phyloP scores from a whole-genome alignment of 1,140 invertebrate genomes.

The Drosophila navojoa region DNA sequence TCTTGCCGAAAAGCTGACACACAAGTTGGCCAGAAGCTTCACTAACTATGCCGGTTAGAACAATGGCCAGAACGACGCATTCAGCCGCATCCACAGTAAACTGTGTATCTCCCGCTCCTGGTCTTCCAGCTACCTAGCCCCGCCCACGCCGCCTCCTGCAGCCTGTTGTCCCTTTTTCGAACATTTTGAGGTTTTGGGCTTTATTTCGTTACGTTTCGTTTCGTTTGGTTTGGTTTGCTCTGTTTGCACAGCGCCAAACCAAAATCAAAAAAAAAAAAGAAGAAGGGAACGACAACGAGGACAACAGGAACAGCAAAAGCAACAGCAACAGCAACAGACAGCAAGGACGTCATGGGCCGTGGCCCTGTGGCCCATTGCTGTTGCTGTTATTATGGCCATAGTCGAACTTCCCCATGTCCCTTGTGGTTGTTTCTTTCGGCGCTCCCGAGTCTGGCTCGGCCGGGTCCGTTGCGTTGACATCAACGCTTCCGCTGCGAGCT shows the following conservation, averaged over 20 bases:
- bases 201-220: conserved; percentile 79
- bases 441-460: conserved; percentile 2
- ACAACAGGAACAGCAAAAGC: conserved; percentile 31
- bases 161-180: conserved; percentile 69
- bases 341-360: conserved; percentile 69
- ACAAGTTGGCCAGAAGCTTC: conserved; percentile 54
- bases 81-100: background rate
- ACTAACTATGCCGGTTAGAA: conserved; percentile 21
- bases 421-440: conserved; percentile 61
- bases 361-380: conserved; percentile 51
- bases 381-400: conserved; percentile 54
- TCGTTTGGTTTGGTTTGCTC: conserved; percentile 62
- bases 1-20: conserved; percentile 53
- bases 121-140: background rate
- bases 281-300: conserved; percentile 44
- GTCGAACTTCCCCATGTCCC: conserved; percentile 57
- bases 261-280: conserved; percentile 54
- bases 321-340: conserved; percentile 30
- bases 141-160: background rate
- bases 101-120: background rate
- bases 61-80: conserved; percentile 30
- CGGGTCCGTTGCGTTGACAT: conserved; percentile 57
- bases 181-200: conserved; percentile 77
- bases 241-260: conserved; percentile 72
- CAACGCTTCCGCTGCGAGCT: conserved; percentile 77